A percentile compares a stretch with the other conserved stretches of the same genome.
Conservation (phyloP, 2,888 invertebrate genomes). For the Chloroclysta siterata region DNA sequence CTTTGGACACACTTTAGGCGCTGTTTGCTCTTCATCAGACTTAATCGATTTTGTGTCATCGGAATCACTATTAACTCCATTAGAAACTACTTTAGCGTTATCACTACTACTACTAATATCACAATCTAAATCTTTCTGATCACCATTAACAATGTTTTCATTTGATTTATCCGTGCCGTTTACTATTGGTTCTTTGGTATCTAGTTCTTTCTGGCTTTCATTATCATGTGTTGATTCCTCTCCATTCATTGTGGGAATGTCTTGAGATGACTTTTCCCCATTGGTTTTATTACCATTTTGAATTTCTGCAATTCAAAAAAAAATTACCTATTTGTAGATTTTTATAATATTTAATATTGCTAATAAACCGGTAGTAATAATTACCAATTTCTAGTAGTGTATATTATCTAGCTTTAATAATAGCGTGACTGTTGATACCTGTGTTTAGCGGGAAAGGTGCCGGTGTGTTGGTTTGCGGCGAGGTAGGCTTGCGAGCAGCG, state of each 20-base stretch:
- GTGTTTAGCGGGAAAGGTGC: slow-evolving; percentile 68
- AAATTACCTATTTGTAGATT: not conserved
- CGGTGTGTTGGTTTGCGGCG: slow-evolving; percentile 68
- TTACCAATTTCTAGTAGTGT: too few species aligned
- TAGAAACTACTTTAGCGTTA: slow-evolving; percentile 80
- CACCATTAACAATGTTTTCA: slow-evolving; percentile 71
- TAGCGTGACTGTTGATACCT: slow-evolving; percentile 51
- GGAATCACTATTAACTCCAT: slow-evolving; percentile 76
- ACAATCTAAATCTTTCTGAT: slow-evolving; percentile 77
- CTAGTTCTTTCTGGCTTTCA: slow-evolving; percentile 64
- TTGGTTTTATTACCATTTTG: slow-evolving; percentile 62
- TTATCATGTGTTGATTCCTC: slow-evolving; percentile 62
- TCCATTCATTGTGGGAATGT: slow-evolving; percentile 61
- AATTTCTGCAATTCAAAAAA: slow-evolving; percentile 55
- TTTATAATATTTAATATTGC: too few species aligned
- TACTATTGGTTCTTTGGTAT: slow-evolving; percentile 79
- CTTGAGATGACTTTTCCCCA: slow-evolving; percentile 65
- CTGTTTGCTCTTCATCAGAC: slow-evolving; percentile 66
- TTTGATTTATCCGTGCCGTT: slow-evolving; percentile 70
- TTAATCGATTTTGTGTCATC: slow-evolving; percentile 73
- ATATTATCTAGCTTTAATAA: too few species aligned
- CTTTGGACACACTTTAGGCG: slow-evolving; percentile 54
- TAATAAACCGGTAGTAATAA: too few species aligned
- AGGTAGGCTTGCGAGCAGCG: slow-evolving; percentile 74
- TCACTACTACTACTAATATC: slow-evolving; percentile 83